Conservation (phyloP, 35 echinoderm and acorn worm genomes). For the Amphiura filiformis region DNA sequence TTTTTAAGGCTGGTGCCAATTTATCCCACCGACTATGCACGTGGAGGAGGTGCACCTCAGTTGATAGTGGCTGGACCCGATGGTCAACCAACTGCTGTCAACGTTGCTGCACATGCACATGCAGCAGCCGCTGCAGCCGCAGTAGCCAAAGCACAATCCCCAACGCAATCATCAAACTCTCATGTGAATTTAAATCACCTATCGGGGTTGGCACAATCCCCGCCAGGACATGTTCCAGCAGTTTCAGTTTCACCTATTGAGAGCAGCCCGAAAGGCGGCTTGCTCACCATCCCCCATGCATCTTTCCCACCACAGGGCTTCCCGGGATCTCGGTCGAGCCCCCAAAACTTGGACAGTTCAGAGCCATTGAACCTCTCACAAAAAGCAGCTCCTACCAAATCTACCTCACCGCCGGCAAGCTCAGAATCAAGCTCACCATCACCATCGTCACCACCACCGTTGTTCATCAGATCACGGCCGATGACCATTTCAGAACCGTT, state of each 20-base stretch:
- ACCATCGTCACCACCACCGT: constrained; percentile 55
- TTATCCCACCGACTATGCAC: constrained; percentile 68
- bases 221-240: constrained; percentile 4
- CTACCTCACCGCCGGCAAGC: background rate
- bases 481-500: constrained; percentile 79
- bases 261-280: constrained; percentile 43
- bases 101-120: background rate
- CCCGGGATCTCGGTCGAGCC: constrained; percentile 30
- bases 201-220: constrained; percentile 23
- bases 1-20: constrained; percentile 74
- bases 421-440: background rate
- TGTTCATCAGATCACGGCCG: constrained; percentile 50
- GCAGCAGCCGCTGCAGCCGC: background rate
- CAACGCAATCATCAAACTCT: constrained; percentile 30
- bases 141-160: background rate
- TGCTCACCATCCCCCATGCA: constrained; percentile 45
- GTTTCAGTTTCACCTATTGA: background rate
- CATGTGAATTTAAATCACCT: constrained; percentile 25
- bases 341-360: background rate
- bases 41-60: constrained; percentile 1
- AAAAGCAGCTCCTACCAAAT: background rate
- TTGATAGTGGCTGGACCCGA: constrained; percentile 54
- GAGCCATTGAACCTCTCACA: constrained; percentile 33
- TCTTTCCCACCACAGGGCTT: constrained; percentile 48
- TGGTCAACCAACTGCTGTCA: constrained; percentile 20